Conservation (phyloP, 2,797 vertebrate genomes). For the Catostomus latipinnis region DNA sequence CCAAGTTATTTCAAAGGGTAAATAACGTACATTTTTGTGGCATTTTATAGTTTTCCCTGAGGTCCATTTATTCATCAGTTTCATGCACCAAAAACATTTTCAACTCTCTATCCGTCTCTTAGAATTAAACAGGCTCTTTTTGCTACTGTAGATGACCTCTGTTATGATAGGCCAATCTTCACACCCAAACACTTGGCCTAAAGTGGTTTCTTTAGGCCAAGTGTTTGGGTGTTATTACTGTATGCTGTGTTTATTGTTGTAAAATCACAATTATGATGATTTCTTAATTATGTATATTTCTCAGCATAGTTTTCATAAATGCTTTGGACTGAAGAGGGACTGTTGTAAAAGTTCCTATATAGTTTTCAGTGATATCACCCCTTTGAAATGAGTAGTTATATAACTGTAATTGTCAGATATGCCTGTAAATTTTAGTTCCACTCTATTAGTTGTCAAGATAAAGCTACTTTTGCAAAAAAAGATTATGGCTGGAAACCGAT, state of each 20-base stretch:
- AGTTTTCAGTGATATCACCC: too few relatives aligned
- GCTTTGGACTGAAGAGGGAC: too few relatives aligned
- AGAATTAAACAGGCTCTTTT: neutral
- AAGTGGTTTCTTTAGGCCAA: neutral
- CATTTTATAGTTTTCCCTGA: neutral
- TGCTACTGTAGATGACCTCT: neutral
- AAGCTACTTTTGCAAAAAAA: neutral
- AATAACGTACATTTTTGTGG: neutral
- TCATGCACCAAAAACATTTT: too few relatives aligned
- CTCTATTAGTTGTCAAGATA: neutral
- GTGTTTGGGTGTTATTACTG: too few relatives aligned
- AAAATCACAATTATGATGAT: too few relatives aligned
- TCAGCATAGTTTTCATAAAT: too few relatives aligned
- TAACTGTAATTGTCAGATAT: neutral
- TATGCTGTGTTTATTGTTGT: too few relatives aligned
- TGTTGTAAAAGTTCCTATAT: too few relatives aligned
- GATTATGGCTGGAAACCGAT: neutral
- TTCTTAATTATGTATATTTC: too few relatives aligned
- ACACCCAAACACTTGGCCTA: neutral
- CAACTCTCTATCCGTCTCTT: neutral
- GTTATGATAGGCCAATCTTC: too few relatives aligned
- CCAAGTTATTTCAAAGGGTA: neutral
- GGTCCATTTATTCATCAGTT: neutral
- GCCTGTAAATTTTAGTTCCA: neutral
- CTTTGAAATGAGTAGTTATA: neutral